Percentiles rank a stretch among this genome's conserved stretches.
Conservation (phyloP, 2,888 invertebrate genomes). For the Napeogenes inachia region DNA sequence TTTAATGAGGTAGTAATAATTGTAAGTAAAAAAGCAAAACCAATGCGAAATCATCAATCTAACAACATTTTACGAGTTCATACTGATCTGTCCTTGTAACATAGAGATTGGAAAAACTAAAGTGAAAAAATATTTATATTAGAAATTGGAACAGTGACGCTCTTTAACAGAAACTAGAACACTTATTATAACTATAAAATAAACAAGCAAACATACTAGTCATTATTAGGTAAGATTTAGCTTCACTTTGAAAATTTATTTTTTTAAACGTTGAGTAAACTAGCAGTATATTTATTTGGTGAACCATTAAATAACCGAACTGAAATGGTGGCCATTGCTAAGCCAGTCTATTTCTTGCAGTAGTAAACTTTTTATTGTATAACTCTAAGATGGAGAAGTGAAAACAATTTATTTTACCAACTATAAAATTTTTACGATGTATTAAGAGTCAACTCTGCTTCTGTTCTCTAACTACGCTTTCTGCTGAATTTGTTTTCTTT, state of each 20-base stretch:
- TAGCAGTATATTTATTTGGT: slow-evolving; percentile 21
- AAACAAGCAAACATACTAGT: not conserved
- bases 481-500: slow-evolving; percentile 33
- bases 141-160: no score
- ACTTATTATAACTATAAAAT: not conserved
- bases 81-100: no score
- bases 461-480: slow-evolving; percentile 40
- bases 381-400: slow-evolving; percentile 59
- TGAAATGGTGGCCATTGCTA: slow-evolving; percentile 38
- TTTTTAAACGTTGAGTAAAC: not conserved
- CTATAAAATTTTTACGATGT: slow-evolving; percentile 66
- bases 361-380: slow-evolving; percentile 65
- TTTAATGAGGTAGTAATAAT: no score
- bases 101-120: no score
- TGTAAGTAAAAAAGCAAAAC: no score
- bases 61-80: no score
- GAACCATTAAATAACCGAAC: slow-evolving; percentile 29
- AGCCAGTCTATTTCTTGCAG: slow-evolving; percentile 52
- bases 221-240: not conserved
- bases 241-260: not conserved
- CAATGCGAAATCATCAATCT: no score
- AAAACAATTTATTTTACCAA: slow-evolving; percentile 70
- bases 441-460: slow-evolving; percentile 66
- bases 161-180: not conserved
- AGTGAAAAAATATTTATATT: no score